Conservation (phyloP, 2,888 invertebrate species). For the Lasioglossum malachurum region DNA sequence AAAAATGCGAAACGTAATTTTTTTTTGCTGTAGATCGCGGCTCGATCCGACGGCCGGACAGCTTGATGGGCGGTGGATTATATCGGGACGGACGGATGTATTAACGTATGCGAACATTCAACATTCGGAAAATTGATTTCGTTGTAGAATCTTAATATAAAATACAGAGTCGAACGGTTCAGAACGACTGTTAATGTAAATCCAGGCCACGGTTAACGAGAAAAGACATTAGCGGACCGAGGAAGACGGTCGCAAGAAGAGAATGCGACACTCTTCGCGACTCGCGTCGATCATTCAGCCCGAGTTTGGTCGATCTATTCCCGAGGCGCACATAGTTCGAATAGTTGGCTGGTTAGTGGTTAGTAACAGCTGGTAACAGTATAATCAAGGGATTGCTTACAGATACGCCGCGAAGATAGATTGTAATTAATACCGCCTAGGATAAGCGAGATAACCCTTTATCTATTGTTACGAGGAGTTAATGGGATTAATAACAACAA, state of each 20-base stretch:
- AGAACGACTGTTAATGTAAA: neutral
- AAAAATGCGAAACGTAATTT: neutral
- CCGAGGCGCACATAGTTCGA: slow-evolving; percentile 42
- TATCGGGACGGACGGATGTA: neutral
- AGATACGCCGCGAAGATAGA: slow-evolving; percentile 38
- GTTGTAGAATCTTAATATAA: neutral
- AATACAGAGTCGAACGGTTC: neutral
- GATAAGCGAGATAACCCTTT: slow-evolving; percentile 53
- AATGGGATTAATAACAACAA: slow-evolving; percentile 54
- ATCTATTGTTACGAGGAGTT: slow-evolving; percentile 45
- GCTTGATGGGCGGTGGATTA: neutral
- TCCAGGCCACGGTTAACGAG: neutral
- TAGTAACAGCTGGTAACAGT: slow-evolving; percentile 53
- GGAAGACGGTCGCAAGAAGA: neutral
- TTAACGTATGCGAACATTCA: too few species aligned
- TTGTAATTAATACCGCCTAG: slow-evolving; percentile 50
- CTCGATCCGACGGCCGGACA: neutral
- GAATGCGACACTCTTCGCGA: slow-evolving; percentile 24
- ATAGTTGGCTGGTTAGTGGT: slow-evolving; percentile 44
- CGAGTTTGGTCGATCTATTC: slow-evolving; percentile 42
- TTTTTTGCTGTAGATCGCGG: neutral
- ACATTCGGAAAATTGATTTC: neutral
- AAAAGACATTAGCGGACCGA: neutral
- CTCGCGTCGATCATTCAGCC: slow-evolving; percentile 31
- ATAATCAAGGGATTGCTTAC: slow-evolving; percentile 54